Evolutionary conservation across 2,113 vertebrate genomes (phyloP), one percentile per base, ranked within the genome.

Genomic region (Spea bombifrons): DNA sequence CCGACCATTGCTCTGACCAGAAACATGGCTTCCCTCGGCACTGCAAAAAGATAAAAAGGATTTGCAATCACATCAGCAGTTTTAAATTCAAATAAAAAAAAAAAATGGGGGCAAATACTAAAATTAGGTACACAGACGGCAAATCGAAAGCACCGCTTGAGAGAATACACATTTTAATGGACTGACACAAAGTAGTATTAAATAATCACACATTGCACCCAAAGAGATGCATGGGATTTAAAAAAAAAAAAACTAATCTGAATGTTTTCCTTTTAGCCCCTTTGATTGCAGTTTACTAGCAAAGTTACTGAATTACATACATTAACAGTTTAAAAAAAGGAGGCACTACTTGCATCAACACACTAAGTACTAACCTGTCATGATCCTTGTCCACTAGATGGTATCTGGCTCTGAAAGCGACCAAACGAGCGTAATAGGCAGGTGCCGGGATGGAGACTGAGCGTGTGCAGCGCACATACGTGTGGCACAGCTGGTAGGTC

Each of bases 361-460:
- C 59, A 3, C 8, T n/a, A 63, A 83, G 2, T 63, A 81, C 90
- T 90, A 87, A 96, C 97, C 97, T 99, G 93, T 99, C 97, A 0
- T 99, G 97, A 90, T 99, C 97, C 89, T 99, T 99, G 90, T 99
- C 97, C 90, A 99, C 97, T 49, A 99, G 94, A 80, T 99, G 97
- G 87, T 99, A 99, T 66, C 97, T 93, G 71, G 97, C 97, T 76
- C 97, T 89, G 84, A 99, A 99, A 0, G 97, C 97, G 49, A 99
- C 97, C 65, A 99, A 94, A 75, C 96, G 82, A 87, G 97, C 97
- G 4, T 99, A 99, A 88, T 99, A 99, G 0, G 97, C 97, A 1
- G 97, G 97, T 0, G 97, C 97, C 0, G 97, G 97, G 88, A 99
- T 99, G 57, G 97, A 99, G 81, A 99, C 97, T 0, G 97, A 98